Base-by-base conservation (phyloP, 2,797 vertebrate genomes). In the Smutsia temminckii region DNA sequence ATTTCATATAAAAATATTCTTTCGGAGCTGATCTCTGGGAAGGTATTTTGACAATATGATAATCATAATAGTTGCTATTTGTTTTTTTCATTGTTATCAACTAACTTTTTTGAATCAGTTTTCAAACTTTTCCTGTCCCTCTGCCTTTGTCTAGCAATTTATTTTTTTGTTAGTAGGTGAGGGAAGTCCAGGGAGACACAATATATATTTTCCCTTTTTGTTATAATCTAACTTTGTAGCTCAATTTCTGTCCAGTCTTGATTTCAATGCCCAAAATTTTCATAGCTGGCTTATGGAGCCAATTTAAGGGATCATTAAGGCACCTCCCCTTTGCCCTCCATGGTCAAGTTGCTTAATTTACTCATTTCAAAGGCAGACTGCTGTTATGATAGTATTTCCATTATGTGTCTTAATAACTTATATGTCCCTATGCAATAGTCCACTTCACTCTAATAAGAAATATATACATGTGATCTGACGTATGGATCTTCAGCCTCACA, bases 401-500 rank as follows among this genome's bases (percentile, higher is more conserved):
- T 88, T 81, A 27, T 64, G 63, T 64, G 83, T 92, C 85, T 93
- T 94, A 85, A 84, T 93, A 89, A 85, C 57, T 81, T 86, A 95
- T 85, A 92, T 94, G 74, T 89, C 75, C 84, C 90, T 57, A 59
- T 92, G 68, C 89, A 69, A 12, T 42, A 95, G 89, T 83, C 93
- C 85, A 91, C 34, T 94, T 89, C 59, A 94, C 88, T 88, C 34
- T 78, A 97, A 84, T 85, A 96, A 95, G 86, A 95, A 69, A 59
- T 66, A 81, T 46, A 81, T 21, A 55, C 69, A 7, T 85, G 81
- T 32, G 74, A 95, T 94, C 79, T 81, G 78, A 97, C 68, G 89
- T 91, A 87, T 95, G 55, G 91, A 96, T 93, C 85, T 96, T 92
- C 79, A 95, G 96, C 90, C 89, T 91, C 88, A 93, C 95, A 51